phyloP scores from a whole-genome alignment of 2,113 vertebrate species.

The Puma concolor region DNA sequence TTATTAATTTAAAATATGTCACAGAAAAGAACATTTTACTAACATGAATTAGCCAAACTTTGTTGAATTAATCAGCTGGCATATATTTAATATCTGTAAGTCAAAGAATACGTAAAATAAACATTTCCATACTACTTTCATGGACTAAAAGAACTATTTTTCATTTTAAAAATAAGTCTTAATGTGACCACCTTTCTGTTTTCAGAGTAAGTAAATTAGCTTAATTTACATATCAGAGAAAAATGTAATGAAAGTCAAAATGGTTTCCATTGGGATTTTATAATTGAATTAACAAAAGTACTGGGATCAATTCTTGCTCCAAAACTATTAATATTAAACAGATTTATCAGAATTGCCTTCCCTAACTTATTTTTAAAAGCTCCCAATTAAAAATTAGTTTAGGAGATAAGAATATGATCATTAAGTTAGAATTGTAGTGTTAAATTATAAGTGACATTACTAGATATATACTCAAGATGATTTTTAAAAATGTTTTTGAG shows the following conservation, averaged over 20 bases:
- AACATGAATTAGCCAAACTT: slow-evolving; percentile 33
- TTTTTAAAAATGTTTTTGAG: not conserved
- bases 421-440: slow-evolving; percentile 28
- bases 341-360: not conserved
- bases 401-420: slow-evolving; percentile 50
- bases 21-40: slow-evolving; percentile 11
- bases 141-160: slow-evolving; percentile 38
- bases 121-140: not conserved
- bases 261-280: slow-evolving; percentile 21
- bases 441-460: slow-evolving; percentile 2
- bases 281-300: slow-evolving; percentile 49
- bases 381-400: slow-evolving; percentile 17
- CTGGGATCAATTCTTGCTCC: not conserved
- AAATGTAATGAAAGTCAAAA: slow-evolving; percentile 56
- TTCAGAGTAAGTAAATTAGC: slow-evolving; percentile 22
- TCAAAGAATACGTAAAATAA: not conserved
- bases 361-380: not conserved
- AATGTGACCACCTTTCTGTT: slow-evolving; percentile 18
- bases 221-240: slow-evolving; percentile 40
- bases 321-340: slow-evolving; percentile 32
- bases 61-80: not conserved
- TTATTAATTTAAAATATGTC: slow-evolving; percentile 29
- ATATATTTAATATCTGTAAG: slow-evolving; percentile 26
- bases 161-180: slow-evolving; percentile 29
- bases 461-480: not conserved